Base-by-base conservation (phyloP, 30 jellyfish, hydroid and myxozoan genomes). In the Chironex yamaguchii region DNA sequence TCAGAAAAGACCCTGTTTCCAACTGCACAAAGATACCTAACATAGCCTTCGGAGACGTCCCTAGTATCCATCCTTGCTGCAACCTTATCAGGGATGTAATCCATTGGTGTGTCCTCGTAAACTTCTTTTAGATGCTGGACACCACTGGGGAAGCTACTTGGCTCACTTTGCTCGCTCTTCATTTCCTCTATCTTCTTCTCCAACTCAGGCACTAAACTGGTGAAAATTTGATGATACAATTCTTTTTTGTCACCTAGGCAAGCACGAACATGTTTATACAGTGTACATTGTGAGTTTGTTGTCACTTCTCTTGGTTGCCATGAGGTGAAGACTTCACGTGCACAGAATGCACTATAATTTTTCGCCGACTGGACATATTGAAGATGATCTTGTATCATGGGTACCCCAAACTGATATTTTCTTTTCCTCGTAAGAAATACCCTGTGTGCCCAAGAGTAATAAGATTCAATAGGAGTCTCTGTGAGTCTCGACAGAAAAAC, bases 241-340 rank as follows among this genome's bases (percentile, higher is more conserved):
- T 9, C 17, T 9, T 17, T 42, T 42, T 17, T 42, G 13, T 42
- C 58, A 42, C 9, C 17, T 42, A 9, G 13, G 17, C 58, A 42
- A 17, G 58, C 58, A 42, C 58, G 58, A 42, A 17, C 58, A 42
- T 42, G 58, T 9, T 9, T 42, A 6, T 9, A 42, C 58, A 17
- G 9, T 42, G 13, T 17, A 6, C 13, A 6, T 42, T 9, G 9
- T 42, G 58, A 32, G 25, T 20, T 50, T 13, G 36, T 25, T 3
- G 91, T 32, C 20, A 90, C 31, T 42, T 12, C 50, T 2, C 91
- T 67, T 1, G 83, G 62, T 22, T 35, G 32, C 62, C 72, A 82
- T 34, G 80, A 42, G 20, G 25, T 51, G 52, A 82, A 82, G 49
- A 82, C 90, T 25, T 82, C 90, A 49, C 52, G 67, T 66, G 76